Conservation (phyloP, 2,113 vertebrate species). For the Epinephelus fuscoguttatus region DNA sequence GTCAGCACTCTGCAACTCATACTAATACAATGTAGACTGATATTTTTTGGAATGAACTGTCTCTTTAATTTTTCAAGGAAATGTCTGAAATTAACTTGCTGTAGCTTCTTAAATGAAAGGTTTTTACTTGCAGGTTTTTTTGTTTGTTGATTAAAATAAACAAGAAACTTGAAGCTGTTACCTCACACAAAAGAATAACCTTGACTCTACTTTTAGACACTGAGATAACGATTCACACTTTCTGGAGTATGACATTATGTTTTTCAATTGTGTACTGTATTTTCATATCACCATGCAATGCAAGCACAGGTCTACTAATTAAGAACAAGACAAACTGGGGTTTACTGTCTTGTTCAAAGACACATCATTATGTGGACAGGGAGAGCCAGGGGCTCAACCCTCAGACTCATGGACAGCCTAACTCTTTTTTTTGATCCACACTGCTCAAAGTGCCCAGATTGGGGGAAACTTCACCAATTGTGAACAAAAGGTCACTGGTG, state of each 20-base stretch:
- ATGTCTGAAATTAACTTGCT: neutral
- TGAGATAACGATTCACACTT: neutral
- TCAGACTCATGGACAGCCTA: too few relatives aligned
- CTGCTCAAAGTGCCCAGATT: neutral
- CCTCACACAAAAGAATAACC: neutral
- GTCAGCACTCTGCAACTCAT: too few relatives aligned
- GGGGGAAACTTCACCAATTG: neutral
- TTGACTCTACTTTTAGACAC: neutral
- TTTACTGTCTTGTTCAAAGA: slow-evolving; percentile 22
- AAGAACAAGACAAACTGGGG: neutral
- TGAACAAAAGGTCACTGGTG: neutral
- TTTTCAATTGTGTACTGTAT: neutral
- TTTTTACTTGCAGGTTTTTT: neutral
- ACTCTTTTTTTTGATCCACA: neutral
- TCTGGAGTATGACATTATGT: neutral
- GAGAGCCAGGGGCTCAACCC: neutral
- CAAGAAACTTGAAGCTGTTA: neutral
- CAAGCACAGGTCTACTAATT: neutral
- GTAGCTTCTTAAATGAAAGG: neutral
- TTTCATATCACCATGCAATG: neutral
- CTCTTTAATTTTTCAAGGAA: neutral
- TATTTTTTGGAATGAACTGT: too few relatives aligned
- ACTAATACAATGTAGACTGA: too few relatives aligned
- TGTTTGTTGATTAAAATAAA: neutral
- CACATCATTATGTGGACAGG: neutral